Evolutionary conservation across 2,797 vertebrate genomes (phyloP).

Genomic region (Diceros bicornis): DNA sequence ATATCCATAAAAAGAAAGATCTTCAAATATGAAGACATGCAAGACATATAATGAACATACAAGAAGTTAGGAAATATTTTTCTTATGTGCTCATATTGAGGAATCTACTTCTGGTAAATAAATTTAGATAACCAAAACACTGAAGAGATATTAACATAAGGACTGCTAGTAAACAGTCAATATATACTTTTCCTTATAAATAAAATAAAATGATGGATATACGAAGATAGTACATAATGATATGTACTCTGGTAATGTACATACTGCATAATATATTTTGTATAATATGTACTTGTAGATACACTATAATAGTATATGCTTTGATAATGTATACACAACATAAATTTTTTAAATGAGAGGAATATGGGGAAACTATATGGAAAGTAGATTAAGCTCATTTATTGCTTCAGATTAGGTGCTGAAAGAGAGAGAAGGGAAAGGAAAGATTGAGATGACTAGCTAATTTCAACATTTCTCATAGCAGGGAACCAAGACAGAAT

Average conservation of each 20-base stretch:
- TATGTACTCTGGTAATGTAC: neutral
- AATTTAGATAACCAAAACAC: neutral
- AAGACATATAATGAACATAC: neutral
- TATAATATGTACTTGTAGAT: neutral
- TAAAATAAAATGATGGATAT: neutral
- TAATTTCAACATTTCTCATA: conserved; percentile 13
- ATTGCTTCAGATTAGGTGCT: neutral
- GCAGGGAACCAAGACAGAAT: neutral
- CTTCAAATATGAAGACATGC: neutral
- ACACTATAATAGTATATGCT: neutral
- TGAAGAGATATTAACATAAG: neutral
- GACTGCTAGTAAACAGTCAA: neutral
- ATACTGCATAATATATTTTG: neutral
- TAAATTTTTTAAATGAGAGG: neutral
- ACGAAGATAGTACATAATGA: neutral
- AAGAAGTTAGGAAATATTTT: neutral
- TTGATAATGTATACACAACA: neutral
- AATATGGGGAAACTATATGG: neutral
- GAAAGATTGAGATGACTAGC: neutral
- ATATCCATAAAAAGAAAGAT: neutral
- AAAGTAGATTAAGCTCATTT: neutral
- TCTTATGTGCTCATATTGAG: neutral
- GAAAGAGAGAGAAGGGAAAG: neutral
- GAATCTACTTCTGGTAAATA: neutral
- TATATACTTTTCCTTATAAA: neutral